These are phyloP conservation scores for Leptinotarsa haldemani DNA, from an alignment of 2,888 invertebrate genomes.

Conservation along the genomic window DNA sequence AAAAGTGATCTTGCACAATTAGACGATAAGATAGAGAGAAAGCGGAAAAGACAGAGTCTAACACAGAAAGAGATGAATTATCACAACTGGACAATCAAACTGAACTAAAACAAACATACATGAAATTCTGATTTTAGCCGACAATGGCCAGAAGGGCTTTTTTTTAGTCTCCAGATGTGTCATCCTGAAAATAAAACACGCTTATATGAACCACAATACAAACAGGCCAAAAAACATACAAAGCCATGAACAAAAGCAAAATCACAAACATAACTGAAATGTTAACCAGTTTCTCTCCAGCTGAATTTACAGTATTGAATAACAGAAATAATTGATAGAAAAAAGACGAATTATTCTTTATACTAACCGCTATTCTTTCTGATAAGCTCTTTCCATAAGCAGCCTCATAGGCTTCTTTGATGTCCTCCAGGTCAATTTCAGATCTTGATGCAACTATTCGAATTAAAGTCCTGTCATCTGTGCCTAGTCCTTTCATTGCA, in stretches of 20 bases:
- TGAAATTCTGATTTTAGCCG: constrained; percentile 37
- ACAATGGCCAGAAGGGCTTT: constrained; percentile 87
- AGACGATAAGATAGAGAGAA: not conserved
- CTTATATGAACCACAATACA: not conserved
- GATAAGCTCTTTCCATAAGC: constrained; percentile 81
- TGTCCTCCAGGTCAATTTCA: constrained; percentile 87
- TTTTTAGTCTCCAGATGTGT: constrained; percentile 94
- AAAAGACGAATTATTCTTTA: too few relatives aligned
- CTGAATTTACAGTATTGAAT: too few relatives aligned
- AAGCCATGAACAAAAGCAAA: constrained; percentile 18
- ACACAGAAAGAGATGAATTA: not conserved
- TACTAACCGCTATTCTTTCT: constrained; percentile 80
- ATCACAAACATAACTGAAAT: not conserved
- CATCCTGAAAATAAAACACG: constrained; percentile 75
- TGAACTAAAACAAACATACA: constrained; percentile 17
- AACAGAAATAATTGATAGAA: too few relatives aligned
- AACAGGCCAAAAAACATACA: not conserved
- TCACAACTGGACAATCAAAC: constrained; percentile 10
- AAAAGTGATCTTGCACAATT: not conserved
- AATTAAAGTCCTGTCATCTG: constrained; percentile 87
- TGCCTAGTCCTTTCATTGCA: constrained; percentile 91
- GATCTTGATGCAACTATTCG: constrained; percentile 85
- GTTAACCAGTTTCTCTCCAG: too few relatives aligned
- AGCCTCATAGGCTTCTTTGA: constrained; percentile 80
- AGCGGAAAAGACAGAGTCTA: not conserved